Conservation (phyloP, 2,113 vertebrate species). For the Danionella cerebrum region DNA sequence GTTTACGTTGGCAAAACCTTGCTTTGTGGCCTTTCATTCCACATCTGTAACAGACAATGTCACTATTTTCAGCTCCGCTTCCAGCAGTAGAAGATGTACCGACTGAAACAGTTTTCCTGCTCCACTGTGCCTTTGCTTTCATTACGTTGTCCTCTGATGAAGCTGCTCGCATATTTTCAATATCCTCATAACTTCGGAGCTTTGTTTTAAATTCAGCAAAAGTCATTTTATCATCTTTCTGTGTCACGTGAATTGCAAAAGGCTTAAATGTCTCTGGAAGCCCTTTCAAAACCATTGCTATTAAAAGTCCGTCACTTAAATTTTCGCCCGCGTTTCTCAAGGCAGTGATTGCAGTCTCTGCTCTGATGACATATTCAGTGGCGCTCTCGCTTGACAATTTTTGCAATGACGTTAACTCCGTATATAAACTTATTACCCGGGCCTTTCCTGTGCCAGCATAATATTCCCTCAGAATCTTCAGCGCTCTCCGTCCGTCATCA, state of each 20-base stretch:
- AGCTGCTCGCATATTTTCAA: conserved; percentile 2
- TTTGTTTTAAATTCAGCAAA: conserved; percentile 31
- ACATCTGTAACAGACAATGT: conserved; percentile 8
- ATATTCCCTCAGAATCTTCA: conserved; percentile 2
- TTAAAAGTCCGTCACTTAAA: background rate
- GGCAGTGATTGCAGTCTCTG: conserved; percentile 8
- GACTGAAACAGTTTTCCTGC: background rate
- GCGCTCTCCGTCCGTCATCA: conserved; percentile 16
- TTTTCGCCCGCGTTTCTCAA: conserved; percentile 13
- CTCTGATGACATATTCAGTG: background rate
- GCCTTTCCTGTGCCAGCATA: conserved; percentile 24
- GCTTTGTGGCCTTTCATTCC: conserved; percentile 11
- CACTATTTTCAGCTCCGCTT: background rate
- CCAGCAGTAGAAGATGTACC: background rate
- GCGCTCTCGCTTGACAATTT: background rate
- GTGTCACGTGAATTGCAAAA: conserved; percentile 10
- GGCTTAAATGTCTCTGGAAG: conserved; percentile 28
- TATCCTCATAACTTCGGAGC: background rate
- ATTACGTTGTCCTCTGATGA: conserved; percentile 33
- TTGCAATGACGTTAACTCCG: background rate
- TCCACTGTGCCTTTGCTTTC: background rate
- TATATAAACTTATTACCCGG: background rate
- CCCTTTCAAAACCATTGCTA: background rate
- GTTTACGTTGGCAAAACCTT: background rate
- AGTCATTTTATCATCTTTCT: conserved; percentile 20